These are phyloP conservation scores for Eidolon dupreanum DNA, from an alignment of 2,797 vertebrate genomes.

Conservation along the genomic window DNA sequence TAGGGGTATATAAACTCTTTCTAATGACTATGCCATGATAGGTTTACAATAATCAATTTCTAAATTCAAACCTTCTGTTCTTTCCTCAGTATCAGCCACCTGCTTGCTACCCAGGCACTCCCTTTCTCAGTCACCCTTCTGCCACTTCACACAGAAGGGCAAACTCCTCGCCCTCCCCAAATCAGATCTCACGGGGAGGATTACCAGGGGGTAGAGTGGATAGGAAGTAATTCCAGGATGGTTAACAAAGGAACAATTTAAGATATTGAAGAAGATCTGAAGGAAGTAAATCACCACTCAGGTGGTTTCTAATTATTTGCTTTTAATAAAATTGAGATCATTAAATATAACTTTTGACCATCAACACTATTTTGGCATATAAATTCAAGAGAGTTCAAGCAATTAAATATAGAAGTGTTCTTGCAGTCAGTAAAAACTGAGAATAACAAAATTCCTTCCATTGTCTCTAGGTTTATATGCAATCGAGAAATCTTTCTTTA, in stretches of 20 bases:
- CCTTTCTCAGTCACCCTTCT: not conserved
- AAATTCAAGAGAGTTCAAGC: not conserved
- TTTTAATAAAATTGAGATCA: not conserved
- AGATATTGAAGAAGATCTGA: not conserved
- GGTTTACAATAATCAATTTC: not conserved
- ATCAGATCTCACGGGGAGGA: not conserved
- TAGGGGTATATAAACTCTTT: not conserved
- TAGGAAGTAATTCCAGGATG: not conserved
- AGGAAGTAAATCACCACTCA: not conserved
- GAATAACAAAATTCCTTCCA: not conserved
- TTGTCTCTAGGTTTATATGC: not conserved
- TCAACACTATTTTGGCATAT: not conserved
- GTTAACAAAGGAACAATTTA: not conserved
- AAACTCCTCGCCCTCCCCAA: not conserved
- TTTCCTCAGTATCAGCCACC: not conserved
- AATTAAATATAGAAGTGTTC: not conserved
- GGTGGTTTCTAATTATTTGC: not conserved
- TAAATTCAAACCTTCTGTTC: not conserved
- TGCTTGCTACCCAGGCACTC: not conserved
- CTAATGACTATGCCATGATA: not conserved
- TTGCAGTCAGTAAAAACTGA: not conserved
- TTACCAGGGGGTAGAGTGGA: rapidly evolving
- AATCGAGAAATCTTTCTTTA: not conserved
- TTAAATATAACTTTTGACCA: not conserved
- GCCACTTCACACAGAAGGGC: not conserved